A percentile compares a stretch with the other conserved stretches of the same genome.
These are phyloP conservation scores for Ophthalmolycus amberensis DNA, from an alignment of 2,113 vertebrate genomes.

Conservation along the genomic window DNA sequence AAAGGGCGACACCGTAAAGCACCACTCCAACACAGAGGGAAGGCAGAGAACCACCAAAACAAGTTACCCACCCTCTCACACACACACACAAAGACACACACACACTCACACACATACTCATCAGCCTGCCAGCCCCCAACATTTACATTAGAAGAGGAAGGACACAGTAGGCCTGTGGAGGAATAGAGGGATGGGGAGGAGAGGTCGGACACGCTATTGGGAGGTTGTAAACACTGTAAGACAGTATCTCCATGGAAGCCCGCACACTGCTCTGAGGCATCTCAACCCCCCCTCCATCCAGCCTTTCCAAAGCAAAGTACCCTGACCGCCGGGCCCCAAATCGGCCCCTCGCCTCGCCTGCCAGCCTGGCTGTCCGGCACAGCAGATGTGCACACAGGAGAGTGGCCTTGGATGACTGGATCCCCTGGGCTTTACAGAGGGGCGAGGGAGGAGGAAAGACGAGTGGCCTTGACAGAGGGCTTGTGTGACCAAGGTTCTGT, in stretches of 20 bases:
- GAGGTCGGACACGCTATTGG: constrained; percentile 72
- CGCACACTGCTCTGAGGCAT: constrained; percentile 78
- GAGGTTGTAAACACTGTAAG: constrained; percentile 83
- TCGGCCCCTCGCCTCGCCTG: constrained; percentile 63
- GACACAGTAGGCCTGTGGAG: constrained; percentile 75
- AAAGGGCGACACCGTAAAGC: constrained; percentile 70
- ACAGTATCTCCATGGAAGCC: constrained; percentile 84
- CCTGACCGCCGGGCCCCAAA: constrained; percentile 61
- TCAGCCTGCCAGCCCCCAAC: constrained; percentile 71
- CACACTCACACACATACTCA: constrained; percentile 44
- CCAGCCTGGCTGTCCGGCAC: constrained; percentile 76
- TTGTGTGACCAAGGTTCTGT: constrained; percentile 51
- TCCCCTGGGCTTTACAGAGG: constrained; percentile 67
- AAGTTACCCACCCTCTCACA: constrained; percentile 51
- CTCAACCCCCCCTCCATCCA: constrained; percentile 57
- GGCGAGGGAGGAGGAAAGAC: constrained; percentile 46
- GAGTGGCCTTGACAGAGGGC: constrained; percentile 65
- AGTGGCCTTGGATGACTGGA: constrained; percentile 77
- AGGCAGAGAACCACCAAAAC: constrained; percentile 70
- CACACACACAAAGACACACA: constrained; percentile 43
- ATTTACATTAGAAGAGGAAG: constrained; percentile 85
- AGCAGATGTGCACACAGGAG: constrained; percentile 83
- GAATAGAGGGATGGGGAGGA: constrained; percentile 67
- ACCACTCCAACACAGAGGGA: constrained; percentile 61
- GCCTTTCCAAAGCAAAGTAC: constrained; percentile 74